Percentiles rank a stretch among this genome's conserved stretches.
These are phyloP conservation scores for Leptopterna dolabrata DNA, from an alignment of 2,888 invertebrate species.

Conservation along the genomic window DNA sequence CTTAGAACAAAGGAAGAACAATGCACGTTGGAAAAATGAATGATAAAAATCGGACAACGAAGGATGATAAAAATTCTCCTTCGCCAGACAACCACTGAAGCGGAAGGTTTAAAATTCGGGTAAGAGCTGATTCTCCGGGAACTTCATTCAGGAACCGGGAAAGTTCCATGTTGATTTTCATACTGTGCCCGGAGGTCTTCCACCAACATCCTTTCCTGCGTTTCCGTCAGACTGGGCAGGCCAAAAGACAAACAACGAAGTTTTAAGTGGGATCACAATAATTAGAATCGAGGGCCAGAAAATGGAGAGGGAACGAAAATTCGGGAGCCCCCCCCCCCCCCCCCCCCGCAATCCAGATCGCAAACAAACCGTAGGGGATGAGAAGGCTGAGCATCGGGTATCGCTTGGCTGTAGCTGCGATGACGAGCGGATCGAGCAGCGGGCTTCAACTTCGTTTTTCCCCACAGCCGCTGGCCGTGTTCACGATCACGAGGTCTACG, in stretches of 20 bases:
- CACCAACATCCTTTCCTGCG: neutral
- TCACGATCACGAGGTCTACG: neutral
- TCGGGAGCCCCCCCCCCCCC: too few species aligned
- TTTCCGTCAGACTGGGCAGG: neutral
- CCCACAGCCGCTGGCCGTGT: neutral
- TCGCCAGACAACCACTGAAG: neutral
- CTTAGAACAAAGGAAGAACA: too few species aligned
- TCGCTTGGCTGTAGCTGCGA: too few species aligned
- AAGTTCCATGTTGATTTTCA: constrained; percentile 3
- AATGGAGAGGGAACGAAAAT: too few species aligned
- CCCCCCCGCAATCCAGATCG: too few species aligned
- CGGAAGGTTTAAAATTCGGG: neutral
- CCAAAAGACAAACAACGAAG: constrained; percentile 19
- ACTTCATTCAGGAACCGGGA: neutral
- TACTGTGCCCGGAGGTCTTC: neutral
- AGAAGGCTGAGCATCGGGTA: neutral
- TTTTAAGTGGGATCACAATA: constrained; percentile 39
- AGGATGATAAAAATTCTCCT: neutral
- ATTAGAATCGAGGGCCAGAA: neutral
- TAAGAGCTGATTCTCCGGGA: neutral
- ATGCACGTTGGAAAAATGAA: too few species aligned
- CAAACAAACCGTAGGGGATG: neutral
- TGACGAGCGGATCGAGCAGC: neutral
- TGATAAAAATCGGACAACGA: neutral
- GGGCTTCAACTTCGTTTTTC: neutral